phyloP scores from a whole-genome alignment of 2,797 vertebrate genomes.

The Siniperca obscura region DNA sequence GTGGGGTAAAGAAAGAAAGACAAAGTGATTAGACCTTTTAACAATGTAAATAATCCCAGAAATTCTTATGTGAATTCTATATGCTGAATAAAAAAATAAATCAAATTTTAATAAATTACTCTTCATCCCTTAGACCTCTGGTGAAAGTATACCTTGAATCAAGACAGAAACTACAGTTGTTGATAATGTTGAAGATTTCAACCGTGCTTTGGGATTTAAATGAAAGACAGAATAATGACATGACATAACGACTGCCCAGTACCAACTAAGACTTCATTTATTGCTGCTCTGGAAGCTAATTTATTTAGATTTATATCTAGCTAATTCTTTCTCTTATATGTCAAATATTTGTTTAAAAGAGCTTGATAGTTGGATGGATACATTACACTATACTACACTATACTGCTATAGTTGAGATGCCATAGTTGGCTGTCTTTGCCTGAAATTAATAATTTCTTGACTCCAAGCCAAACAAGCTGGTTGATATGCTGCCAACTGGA shows the following conservation, averaged over 20 bases:
- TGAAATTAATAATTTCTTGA: conserved; percentile 35
- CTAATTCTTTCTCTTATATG: background rate
- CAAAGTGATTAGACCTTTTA: background rate
- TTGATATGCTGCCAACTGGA: conserved; percentile 50
- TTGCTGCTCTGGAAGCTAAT: background rate
- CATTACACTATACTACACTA: no score
- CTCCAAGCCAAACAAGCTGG: conserved; percentile 42
- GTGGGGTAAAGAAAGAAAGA: background rate
- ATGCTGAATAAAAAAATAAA: background rate
- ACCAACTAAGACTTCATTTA: background rate
- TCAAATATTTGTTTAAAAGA: conserved; percentile 21
- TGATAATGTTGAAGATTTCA: background rate
- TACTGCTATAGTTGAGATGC: conserved; percentile 9
- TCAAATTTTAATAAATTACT: background rate
- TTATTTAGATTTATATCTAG: conserved; percentile 1
- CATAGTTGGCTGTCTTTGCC: background rate
- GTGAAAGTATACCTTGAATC: background rate
- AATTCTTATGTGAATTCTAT: background rate
- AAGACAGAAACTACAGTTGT: background rate
- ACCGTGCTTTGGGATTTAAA: background rate
- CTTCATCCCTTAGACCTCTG: background rate
- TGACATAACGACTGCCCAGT: background rate
- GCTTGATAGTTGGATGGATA: conserved; percentile 24
- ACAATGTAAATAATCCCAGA: background rate
- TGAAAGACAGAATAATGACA: background rate